Evolutionary conservation across 2,797 vertebrate genomes (phyloP).

Genomic region (Sebastes wilsoni): DNA sequence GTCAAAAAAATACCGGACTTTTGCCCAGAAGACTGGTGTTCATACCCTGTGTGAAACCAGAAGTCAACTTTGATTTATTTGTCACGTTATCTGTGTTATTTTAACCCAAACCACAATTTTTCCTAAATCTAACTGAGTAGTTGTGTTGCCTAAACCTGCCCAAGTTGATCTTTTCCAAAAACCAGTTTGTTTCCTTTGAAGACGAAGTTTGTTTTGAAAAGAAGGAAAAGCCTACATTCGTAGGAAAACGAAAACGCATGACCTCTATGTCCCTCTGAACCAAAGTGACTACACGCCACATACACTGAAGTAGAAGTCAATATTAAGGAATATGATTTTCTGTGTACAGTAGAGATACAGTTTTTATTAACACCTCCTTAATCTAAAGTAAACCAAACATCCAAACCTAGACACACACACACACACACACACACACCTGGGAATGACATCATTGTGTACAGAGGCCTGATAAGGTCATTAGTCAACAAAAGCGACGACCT

Average conservation of each 20-base stretch:
- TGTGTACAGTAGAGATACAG: background rate
- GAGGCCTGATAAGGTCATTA: constrained; percentile 64
- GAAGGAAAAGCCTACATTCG: too few species aligned
- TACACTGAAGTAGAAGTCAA: background rate
- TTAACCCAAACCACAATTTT: too few species aligned
- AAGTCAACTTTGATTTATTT: too few species aligned
- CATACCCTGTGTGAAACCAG: too few species aligned
- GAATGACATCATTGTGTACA: constrained; percentile 63
- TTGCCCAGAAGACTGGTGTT: background rate
- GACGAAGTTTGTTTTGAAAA: too few species aligned
- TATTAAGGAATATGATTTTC: background rate
- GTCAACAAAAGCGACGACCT: constrained; percentile 67
- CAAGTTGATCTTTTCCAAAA: too few species aligned
- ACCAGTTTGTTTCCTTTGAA: too few species aligned
- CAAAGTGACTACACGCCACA: background rate
- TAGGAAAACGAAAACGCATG: background rate
- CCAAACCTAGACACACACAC: background rate
- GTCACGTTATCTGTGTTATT: too few species aligned
- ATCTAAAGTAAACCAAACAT: constrained; percentile 19
- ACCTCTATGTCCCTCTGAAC: background rate
- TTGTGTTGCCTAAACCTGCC: too few species aligned
- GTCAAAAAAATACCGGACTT: background rate
- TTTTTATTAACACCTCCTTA: background rate
- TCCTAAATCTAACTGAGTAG: too few species aligned
- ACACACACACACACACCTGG: constrained; percentile 39